Percentiles rank a stretch among this genome's conserved stretches.
Conservation (phyloP, 2,797 vertebrate genomes). For the Sebastes nivosus region DNA sequence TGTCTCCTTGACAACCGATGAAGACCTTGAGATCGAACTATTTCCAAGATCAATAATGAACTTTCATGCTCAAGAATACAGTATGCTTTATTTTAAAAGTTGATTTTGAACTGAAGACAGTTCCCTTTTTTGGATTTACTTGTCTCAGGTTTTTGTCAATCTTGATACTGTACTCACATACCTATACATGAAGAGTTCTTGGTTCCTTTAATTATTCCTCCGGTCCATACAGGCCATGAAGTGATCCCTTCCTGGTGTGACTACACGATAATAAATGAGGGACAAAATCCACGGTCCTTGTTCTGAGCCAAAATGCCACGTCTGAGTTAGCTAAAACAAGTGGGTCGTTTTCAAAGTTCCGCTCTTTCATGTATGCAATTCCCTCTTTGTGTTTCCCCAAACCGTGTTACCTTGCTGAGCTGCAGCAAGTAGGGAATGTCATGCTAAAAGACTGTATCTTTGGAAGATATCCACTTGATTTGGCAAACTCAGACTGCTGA, state of each 20-base stretch:
- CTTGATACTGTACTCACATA: not conserved
- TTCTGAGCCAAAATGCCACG: not conserved
- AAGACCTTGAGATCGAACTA: not conserved
- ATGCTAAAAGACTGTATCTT: not conserved
- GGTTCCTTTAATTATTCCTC: no score
- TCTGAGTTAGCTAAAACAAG: not conserved
- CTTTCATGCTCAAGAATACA: not conserved
- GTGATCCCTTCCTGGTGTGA: no score
- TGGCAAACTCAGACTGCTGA: not conserved
- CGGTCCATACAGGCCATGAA: no score
- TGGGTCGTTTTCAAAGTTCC: not conserved
- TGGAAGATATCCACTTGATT: not conserved
- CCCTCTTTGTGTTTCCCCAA: not conserved
- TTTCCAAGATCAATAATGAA: not conserved
- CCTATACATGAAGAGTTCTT: not conserved
- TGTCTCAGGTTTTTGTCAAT: not conserved
- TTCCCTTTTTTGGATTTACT: no score
- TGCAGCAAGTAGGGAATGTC: not conserved
- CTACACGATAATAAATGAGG: no score
- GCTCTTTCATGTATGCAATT: not conserved
- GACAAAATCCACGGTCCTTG: not conserved
- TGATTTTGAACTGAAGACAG: not conserved
- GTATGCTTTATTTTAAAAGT: not conserved
- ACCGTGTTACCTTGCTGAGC: not conserved
- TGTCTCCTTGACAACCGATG: not conserved